A percentile compares a stretch with the other conserved stretches of the same genome.
Evolutionary conservation across 2,113 vertebrate species (phyloP).

Genomic region (Sardina pilchardus): DNA sequence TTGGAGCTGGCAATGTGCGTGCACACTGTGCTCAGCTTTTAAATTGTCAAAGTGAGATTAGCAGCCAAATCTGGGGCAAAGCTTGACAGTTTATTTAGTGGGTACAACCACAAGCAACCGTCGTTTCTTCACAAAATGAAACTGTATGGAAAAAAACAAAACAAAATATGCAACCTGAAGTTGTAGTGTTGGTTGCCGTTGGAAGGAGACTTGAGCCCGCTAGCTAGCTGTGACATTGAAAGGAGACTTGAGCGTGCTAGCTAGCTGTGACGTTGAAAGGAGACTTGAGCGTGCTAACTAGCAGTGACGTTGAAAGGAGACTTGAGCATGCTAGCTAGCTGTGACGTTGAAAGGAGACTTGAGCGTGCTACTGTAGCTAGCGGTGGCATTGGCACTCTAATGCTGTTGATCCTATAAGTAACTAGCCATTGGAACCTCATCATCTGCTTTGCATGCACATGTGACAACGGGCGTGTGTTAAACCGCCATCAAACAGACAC

Average conservation of each 20-base stretch:
- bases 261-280: not conserved
- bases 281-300: not conserved
- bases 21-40: conserved; percentile 56
- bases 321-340: not conserved
- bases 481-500: not conserved
- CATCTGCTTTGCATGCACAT: not conserved
- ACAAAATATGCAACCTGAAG: not conserved
- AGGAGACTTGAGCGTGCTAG: not conserved
- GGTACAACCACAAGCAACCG: conserved; percentile 26
- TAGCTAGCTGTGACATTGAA: not conserved
- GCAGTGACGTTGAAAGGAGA: not conserved
- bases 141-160: not conserved
- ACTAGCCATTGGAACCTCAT: not conserved
- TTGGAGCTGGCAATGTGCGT: conserved; percentile 48
- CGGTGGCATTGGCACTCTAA: not conserved
- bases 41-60: conserved; percentile 64
- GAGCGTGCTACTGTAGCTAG: not conserved
- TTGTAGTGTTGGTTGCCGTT: not conserved
- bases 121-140: not conserved
- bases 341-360: not conserved
- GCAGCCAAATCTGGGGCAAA: conserved; percentile 53
- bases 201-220: not conserved
- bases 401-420: not conserved
- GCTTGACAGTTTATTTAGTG: conserved; percentile 55
- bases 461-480: not conserved